A percentile compares a stretch with the other conserved stretches of the same genome.
Evolutionary conservation across 2,797 vertebrate genomes (phyloP).

Genomic region (Hephaestus fuliginosus): DNA sequence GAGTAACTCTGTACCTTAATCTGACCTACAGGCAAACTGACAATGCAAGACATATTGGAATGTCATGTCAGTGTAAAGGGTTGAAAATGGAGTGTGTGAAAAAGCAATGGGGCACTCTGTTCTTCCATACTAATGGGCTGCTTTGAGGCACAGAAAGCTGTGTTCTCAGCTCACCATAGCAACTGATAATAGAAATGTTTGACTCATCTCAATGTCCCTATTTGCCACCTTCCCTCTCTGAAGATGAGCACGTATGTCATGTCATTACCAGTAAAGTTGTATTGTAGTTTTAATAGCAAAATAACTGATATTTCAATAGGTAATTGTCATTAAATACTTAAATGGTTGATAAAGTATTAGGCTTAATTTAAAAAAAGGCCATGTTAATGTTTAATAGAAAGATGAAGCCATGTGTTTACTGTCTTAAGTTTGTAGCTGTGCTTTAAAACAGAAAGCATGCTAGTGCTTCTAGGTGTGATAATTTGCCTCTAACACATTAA

Average conservation of each 20-base stretch:
- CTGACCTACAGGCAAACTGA: conserved; percentile 14
- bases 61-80: conserved; percentile 42
- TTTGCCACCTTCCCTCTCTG: conserved; percentile 46
- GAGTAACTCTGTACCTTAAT: neutral
- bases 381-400: neutral
- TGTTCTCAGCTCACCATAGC: conserved; percentile 71
- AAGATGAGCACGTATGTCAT: conserved; percentile 35
- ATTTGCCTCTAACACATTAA: neutral
- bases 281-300: neutral
- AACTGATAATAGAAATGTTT: conserved; percentile 71
- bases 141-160: conserved; percentile 55
- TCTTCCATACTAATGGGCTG: conserved; percentile 63
- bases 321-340: neutral
- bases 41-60: conserved; percentile 30
- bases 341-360: neutral
- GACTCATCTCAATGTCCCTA: conserved; percentile 52
- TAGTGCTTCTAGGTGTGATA: neutral
- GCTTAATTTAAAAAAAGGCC: neutral
- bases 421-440: neutral
- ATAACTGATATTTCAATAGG: neutral
- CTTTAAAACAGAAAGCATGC: neutral
- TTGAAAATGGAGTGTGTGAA: conserved; percentile 53
- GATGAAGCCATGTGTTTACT: neutral
- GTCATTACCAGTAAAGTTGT: neutral
- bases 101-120: conserved; percentile 43